Evolutionary conservation across 2,888 invertebrate genomes (phyloP), one percentile per base, ranked within the genome.

Genomic region (Magallana nippona): DNA sequence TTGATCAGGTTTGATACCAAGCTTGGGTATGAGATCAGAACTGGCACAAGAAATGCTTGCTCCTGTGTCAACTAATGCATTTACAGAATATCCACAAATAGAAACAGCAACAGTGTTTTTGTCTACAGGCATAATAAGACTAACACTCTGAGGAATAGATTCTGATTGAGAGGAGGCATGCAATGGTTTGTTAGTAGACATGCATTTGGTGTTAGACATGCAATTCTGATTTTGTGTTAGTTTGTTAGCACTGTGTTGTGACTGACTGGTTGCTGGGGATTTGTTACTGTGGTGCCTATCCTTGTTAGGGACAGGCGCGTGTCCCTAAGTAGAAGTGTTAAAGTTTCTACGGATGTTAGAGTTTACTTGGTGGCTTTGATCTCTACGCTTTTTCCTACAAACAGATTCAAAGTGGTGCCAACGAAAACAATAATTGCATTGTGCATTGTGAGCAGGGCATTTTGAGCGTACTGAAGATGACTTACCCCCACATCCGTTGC

Each of bases 211-310:
- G 15, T 60, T 60, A 19, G n/a, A n/a, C 19, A n/a, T n/a, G n/a
- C n/a, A n/a, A n/a, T n/a, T n/a, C n/a, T n/a, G n/a, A n/a, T n/a
- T n/a, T n/a, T n/a, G n/a, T 17, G 17, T 60, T 17, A 17, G 19
- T 19, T 60, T 5, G 19, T 60, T 17, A 17, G 17, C 60, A 17
- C n/a, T 60, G 62, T 11, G 57, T 44, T 15, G 10, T 55, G 60
- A 44, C n/a, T n/a, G 27, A 81, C n/a, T n/a, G 55, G 55, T 10
- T 22, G 22, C 15, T 27, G n/a, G 17, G 17, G 22, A 32, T 63
- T 1, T 60, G 80, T 80, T 80, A 81, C 32, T 11, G 32, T n/a
- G n/a, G 81, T 81, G 81, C 81, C 81, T 32, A 81, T 62, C 81
- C 81, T 15, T 55, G 10, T 10, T 22, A 44, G 62, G 81, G 81